These are phyloP conservation scores for Polypterus bichir DNA, from an alignment of 2,113 vertebrate genomes.

Conservation along the genomic window DNA sequence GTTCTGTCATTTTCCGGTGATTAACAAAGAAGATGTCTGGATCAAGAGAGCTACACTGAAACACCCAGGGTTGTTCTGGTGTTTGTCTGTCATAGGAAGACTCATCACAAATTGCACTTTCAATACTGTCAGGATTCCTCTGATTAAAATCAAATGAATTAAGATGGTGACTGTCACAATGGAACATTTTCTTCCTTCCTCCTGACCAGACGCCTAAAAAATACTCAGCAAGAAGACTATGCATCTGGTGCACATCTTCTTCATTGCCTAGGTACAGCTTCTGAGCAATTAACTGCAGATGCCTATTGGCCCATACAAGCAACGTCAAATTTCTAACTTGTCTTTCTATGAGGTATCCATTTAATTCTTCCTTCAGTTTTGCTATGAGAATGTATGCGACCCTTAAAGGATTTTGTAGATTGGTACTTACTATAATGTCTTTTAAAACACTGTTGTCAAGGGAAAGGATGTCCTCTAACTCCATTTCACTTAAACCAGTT, in stretches of 20 bases:
- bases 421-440: conserved; percentile 63
- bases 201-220: conserved; percentile 91
- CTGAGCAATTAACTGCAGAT: conserved; percentile 89
- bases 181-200: conserved; percentile 83
- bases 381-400: conserved; percentile 84
- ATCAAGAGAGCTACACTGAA: conserved; percentile 90
- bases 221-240: conserved; percentile 87
- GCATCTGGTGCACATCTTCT: conserved; percentile 83
- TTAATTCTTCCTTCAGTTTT: conserved; percentile 83
- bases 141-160: conserved; percentile 63
- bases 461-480: conserved; percentile 88
- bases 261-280: conserved; percentile 85
- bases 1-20: conserved; percentile 94
- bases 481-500: conserved; percentile 84
- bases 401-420: conserved; percentile 71
- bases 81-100: conserved; percentile 84
- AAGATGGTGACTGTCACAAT: conserved; percentile 66
- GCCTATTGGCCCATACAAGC: conserved; percentile 93
- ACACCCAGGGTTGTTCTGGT: conserved; percentile 95
- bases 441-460: conserved; percentile 85
- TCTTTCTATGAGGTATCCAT: conserved; percentile 82
- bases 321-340: conserved; percentile 83
- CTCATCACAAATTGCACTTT: conserved; percentile 72
- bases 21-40: conserved; percentile 97
- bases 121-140: conserved; percentile 66